Evolutionary conservation across 2,113 vertebrate species (phyloP).

Genomic region (Melospiza melodia): DNA sequence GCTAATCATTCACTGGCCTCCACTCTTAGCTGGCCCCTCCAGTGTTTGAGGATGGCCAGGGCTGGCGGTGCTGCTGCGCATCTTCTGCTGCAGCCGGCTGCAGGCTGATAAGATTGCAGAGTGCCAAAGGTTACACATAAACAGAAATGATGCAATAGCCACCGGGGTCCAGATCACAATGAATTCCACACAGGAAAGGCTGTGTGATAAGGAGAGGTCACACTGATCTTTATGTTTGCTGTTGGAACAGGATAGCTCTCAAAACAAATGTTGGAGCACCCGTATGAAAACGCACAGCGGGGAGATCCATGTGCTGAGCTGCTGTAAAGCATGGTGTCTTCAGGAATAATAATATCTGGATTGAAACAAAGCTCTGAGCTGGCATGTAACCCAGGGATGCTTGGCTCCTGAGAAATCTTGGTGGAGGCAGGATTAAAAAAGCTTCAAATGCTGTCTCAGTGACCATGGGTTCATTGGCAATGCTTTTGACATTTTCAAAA

Average conservation of each 20-base stretch:
- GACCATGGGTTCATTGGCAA: background rate
- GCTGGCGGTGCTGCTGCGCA: slow-evolving; percentile 4
- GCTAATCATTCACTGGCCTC: slow-evolving; percentile 48
- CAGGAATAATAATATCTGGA: background rate
- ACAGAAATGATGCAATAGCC: slow-evolving; percentile 58
- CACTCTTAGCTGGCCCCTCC: background rate
- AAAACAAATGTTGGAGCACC: slow-evolving; percentile 26
- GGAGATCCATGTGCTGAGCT: background rate
- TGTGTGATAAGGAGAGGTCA: slow-evolving; percentile 60
- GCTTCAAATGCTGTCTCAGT: background rate
- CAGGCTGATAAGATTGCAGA: slow-evolving; percentile 54
- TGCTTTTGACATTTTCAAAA: background rate
- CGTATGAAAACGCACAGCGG: background rate
- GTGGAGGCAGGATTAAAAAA: background rate
- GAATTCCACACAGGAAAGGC: slow-evolving; percentile 62
- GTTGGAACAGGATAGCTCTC: slow-evolving; percentile 1
- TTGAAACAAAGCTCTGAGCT: background rate
- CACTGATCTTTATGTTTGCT: slow-evolving; percentile 33
- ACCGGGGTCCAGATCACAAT: slow-evolving; percentile 13
- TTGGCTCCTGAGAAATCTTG: background rate
- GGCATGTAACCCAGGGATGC: background rate
- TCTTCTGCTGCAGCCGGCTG: slow-evolving; percentile 40
- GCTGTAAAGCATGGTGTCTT: background rate
- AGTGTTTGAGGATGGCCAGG: slow-evolving; percentile 46
- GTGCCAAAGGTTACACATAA: slow-evolving; percentile 65